phyloP scores from a whole-genome alignment of 2,888 invertebrate species.

The Ecdyonurus torrentis region DNA sequence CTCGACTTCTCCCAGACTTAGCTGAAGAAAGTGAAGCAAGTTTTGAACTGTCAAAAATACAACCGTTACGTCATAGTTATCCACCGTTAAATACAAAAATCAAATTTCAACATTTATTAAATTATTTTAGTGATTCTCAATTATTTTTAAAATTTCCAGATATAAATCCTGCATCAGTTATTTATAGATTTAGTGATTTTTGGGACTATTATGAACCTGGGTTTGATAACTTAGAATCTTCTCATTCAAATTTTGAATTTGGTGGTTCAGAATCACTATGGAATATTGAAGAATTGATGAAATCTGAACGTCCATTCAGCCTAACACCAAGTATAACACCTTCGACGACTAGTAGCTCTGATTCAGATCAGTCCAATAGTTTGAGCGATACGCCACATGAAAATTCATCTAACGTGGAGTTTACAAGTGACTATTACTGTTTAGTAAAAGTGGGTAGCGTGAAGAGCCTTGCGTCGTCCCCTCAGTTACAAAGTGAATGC shows the following conservation, averaged over 20 bases:
- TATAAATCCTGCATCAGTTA: neutral
- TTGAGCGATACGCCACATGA: conserved; percentile 5
- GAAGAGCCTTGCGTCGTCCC: conserved; percentile 58
- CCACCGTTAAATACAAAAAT: neutral
- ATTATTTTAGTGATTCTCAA: neutral
- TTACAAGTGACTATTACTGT: conserved; percentile 63
- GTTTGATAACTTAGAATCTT: neutral
- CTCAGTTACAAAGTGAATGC: conserved; percentile 22
- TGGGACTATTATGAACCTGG: neutral
- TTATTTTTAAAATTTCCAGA: neutral
- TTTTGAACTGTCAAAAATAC: neutral
- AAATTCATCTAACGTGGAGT: conserved; percentile 28
- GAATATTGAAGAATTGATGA: neutral
- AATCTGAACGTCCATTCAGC: neutral
- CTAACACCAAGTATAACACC: neutral
- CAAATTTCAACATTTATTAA: neutral
- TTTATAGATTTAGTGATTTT: neutral
- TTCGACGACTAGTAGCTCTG: neutral
- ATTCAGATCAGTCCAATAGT: neutral
- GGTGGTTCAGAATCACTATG: neutral
- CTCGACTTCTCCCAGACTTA: neutral
- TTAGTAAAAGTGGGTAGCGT: conserved; percentile 67
- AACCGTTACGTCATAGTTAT: neutral
- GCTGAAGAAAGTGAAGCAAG: neutral
- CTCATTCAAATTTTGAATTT: neutral